These are phyloP conservation scores for Uropetala carovei DNA, from an alignment of 2,888 invertebrate genomes.

Conservation along the genomic window DNA sequence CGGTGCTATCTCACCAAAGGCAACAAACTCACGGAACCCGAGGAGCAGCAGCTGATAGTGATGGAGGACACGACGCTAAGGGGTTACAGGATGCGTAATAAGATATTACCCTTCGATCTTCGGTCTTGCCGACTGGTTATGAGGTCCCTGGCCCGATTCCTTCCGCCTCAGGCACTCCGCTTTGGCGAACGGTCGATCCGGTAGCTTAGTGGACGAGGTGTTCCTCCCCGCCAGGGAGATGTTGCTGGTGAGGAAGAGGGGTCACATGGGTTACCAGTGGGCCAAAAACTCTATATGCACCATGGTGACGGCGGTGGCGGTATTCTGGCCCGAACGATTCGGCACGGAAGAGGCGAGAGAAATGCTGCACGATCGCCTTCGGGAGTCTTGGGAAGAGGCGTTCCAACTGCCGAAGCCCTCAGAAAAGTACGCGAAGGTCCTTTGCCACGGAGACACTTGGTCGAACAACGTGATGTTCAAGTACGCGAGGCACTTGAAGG, in stretches of 20 bases:
- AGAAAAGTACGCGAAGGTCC: constrained; percentile 65
- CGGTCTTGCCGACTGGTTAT: neutral
- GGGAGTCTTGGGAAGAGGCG: neutral
- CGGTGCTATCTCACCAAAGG: neutral
- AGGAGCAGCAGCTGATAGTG: constrained; percentile 27
- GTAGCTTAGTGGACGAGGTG: neutral
- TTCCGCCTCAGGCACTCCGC: neutral
- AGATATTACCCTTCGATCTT: neutral
- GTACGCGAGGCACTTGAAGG: constrained; percentile 68
- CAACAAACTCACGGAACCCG: neutral
- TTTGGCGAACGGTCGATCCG: neutral
- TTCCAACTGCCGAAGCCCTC: constrained; percentile 49
- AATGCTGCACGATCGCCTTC: neutral
- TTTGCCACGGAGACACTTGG: constrained; percentile 68
- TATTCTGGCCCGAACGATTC: constrained; percentile 16
- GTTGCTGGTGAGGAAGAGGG: neutral
- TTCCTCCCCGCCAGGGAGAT: constrained; percentile 4
- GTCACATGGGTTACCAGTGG: neutral
- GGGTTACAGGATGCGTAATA: neutral
- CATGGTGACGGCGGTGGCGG: constrained; percentile 1
- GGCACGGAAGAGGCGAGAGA: neutral
- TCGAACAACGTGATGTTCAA: constrained; percentile 68
- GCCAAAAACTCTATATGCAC: neutral
- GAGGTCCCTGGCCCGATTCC: constrained; percentile 16
- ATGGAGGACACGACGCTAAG: constrained; percentile 52